Conservation (phyloP, 1,140 invertebrate genomes). For the Dendrolimus kikuchii region DNA sequence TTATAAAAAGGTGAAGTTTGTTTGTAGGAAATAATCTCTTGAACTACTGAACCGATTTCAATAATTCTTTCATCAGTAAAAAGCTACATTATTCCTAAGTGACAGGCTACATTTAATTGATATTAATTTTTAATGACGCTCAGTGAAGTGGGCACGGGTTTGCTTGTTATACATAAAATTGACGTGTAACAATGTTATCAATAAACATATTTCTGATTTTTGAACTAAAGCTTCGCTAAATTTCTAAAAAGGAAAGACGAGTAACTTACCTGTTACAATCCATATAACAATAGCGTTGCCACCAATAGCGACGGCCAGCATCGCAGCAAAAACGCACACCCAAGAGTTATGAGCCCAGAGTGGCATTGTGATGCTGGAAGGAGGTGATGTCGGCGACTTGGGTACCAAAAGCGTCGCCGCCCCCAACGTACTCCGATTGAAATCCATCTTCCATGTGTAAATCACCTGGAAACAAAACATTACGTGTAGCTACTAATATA, state of each 20-base stretch:
- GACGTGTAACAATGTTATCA: too few relatives aligned
- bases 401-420: slow-evolving; percentile 55
- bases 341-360: slow-evolving; percentile 80
- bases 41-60: too few relatives aligned
- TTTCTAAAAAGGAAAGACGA: neutral
- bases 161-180: too few relatives aligned
- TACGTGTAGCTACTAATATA: neutral
- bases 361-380: slow-evolving; percentile 51
- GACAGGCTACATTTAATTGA: too few relatives aligned
- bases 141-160: too few relatives aligned
- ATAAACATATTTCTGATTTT: too few relatives aligned
- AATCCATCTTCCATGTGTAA: slow-evolving; percentile 67
- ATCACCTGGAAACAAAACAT: slow-evolving; percentile 40
- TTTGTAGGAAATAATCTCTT: too few relatives aligned
- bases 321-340: slow-evolving; percentile 80
- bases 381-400: slow-evolving; percentile 28
- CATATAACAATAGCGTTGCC: slow-evolving; percentile 92
- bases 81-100: too few relatives aligned
- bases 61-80: too few relatives aligned
- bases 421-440: slow-evolving; percentile 55
- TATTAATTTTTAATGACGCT: too few relatives aligned
- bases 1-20: too few relatives aligned
- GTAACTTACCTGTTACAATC: slow-evolving; percentile 78
- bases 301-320: slow-evolving; percentile 83
- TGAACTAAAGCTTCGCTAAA: neutral